A percentile compares a stretch with the other conserved stretches of the same genome.
Conservation (phyloP, 2,888 invertebrate species). For the Drosophila nigricruria region DNA sequence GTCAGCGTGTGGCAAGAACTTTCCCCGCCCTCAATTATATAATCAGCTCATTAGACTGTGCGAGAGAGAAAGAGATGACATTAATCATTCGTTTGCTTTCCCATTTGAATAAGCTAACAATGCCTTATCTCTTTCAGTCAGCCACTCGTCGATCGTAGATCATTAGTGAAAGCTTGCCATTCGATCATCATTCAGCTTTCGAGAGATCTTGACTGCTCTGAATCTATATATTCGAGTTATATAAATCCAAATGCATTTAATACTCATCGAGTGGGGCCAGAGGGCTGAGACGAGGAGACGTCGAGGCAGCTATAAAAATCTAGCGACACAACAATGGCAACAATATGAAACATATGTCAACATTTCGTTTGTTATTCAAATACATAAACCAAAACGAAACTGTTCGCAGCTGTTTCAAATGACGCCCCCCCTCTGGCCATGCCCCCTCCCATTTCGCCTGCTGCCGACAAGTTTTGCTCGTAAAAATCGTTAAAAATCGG, state of each 20-base stretch:
- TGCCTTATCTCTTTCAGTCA: conserved; percentile 1
- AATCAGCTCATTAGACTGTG: conserved; percentile 1
- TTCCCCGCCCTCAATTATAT: conserved; percentile 9
- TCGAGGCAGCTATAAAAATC: conserved; percentile 29
- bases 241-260: background rate
- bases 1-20: conserved; percentile 17
- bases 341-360: conserved; percentile 82
- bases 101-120: conserved; percentile 17
- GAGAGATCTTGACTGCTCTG: conserved; percentile 43
- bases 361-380: conserved; percentile 83
- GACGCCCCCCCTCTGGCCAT: background rate
- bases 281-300: background rate
- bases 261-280: background rate
- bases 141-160: conserved; percentile 25
- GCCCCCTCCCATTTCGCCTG: background rate
- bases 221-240: conserved; percentile 20
- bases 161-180: conserved; percentile 52
- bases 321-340: conserved; percentile 60
- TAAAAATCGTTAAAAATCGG: conserved; percentile 64
- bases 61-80: conserved; percentile 16
- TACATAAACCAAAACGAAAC: conserved; percentile 69
- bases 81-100: conserved; percentile 4
- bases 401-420: conserved; percentile 51
- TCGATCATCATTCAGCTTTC: conserved; percentile 20
- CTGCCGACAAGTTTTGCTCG: conserved; percentile 40